Percentiles rank a stretch among this genome's conserved stretches.
Evolutionary conservation across 2,797 vertebrate species (phyloP).

Genomic region (Gadopsis bispinosus): DNA sequence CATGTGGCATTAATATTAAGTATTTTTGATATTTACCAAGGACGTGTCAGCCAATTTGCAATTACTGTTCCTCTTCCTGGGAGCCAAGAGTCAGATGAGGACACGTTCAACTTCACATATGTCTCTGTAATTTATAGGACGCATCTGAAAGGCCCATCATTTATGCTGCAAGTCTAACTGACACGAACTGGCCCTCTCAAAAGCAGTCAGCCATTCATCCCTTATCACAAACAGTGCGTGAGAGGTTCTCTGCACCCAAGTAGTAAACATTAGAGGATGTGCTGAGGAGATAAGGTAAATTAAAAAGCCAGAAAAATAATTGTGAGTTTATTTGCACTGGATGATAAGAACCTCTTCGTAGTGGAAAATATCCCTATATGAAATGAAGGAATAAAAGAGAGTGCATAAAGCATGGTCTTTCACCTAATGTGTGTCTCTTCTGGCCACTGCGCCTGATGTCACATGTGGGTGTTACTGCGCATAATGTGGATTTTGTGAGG

Average conservation of each 20-base stretch:
- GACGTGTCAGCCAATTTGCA: constrained; percentile 3
- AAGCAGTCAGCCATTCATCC: constrained; percentile 18
- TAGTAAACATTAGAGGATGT: constrained; percentile 36
- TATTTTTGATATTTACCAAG: neutral
- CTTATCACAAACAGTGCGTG: constrained; percentile 31
- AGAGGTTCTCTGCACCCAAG: constrained; percentile 6
- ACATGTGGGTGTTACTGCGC: neutral
- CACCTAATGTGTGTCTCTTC: neutral
- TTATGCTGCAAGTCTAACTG: neutral
- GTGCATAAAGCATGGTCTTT: neutral
- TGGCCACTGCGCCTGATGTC: neutral
- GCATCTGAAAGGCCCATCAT: constrained; percentile 24
- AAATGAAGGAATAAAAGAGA: neutral
- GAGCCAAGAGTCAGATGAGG: constrained; percentile 28
- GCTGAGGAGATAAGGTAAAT: constrained; percentile 21
- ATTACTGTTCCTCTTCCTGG: constrained; percentile 4
- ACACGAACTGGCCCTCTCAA: constrained; percentile 22
- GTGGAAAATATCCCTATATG: neutral
- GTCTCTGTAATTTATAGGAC: constrained; percentile 26
- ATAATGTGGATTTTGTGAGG: neutral
- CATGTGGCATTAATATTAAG: constrained; percentile 13
- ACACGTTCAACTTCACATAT: constrained; percentile 5
- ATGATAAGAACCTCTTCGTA: neutral
- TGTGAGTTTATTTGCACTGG: constrained; percentile 15
- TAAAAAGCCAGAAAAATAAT: constrained; percentile 11